Evolutionary conservation across 2,888 invertebrate genomes (phyloP), one percentile per base, ranked within the genome.

Genomic region (Polylopha cassiicola): DNA sequence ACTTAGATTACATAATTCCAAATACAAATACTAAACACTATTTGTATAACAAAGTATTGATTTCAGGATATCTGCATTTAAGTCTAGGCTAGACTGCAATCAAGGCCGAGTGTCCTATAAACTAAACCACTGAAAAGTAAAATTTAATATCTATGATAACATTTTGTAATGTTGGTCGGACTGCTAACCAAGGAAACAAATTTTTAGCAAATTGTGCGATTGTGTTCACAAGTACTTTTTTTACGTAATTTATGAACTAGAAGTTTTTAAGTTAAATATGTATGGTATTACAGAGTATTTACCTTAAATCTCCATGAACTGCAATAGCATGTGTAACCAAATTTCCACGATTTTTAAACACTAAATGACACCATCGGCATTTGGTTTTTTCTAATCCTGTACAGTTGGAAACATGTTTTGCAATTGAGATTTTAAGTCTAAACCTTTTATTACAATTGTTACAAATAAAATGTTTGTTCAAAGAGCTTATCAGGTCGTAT

Each of bases 271-370:
- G n/a, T n/a, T n/a, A n/a, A n/a, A n/a, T n/a, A n/a, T n/a, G n/a
- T n/a, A n/a, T n/a, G n/a, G n/a, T n/a, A n/a, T n/a, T n/a, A n/a
- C n/a, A n/a, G n/a, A n/a, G n/a, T n/a, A 32, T 1, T 46, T 52
- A 55, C 60, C 50, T 47, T 4, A 34, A 39, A 30, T 57, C 58
- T 8, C 58, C 55, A 31, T 65, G 65, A 8, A 62, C 47, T 14
- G 36, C 31, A 4, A 30, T 39, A 1, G 46, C 42, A n/a, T 67
- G 65, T 3, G 39, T 44, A 1, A 43, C 50, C 1, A 65, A 30
- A 31, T 64, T 64, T 0, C 62, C 66, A 3, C 50, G 45, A 18
- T 59, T 64, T 33, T 44, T 52, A 26, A 67, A 65, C 4, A 30
- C 21, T n/a, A 61, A 20, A 3, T 52, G 50, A 29, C 65, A 65